Conservation (phyloP, 2,888 invertebrate genomes). For the Chymomyza procnemis region DNA sequence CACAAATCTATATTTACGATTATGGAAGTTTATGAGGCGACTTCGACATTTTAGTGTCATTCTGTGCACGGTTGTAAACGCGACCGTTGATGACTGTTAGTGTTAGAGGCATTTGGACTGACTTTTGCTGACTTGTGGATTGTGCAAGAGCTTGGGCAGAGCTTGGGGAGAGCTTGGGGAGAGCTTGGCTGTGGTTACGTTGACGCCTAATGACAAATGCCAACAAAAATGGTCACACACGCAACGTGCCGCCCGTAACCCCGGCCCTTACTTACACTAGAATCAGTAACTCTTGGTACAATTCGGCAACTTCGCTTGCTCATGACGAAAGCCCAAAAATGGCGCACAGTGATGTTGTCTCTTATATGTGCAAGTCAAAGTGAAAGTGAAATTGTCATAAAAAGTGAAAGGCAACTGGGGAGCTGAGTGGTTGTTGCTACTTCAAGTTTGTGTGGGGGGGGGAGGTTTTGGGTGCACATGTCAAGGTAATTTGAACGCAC, state of each 20-base stretch:
- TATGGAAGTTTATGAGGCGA: conserved; percentile 61
- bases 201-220: conserved; percentile 60
- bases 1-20: conserved; percentile 72
- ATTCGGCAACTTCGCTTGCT: not conserved
- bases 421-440: too few species aligned
- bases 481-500: conserved; percentile 71
- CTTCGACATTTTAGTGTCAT: conserved; percentile 67
- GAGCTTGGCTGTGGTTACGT: not conserved
- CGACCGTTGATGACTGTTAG: conserved; percentile 28
- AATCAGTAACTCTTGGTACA: not conserved
- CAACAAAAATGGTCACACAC: conserved; percentile 62
- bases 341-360: not conserved
- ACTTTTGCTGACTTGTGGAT: conserved; percentile 3
- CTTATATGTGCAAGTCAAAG: conserved; percentile 6
- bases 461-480: conserved; percentile 45
- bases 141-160: too few species aligned
- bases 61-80: conserved; percentile 65
- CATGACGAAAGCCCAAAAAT: not conserved
- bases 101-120: not conserved
- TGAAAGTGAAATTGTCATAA: conserved; percentile 72
- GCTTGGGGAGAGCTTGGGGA: too few species aligned
- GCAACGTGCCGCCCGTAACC: conserved; percentile 40
- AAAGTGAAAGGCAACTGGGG: conserved; percentile 72
- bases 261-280: not conserved
- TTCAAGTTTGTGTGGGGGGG: too few species aligned